A percentile compares a stretch with the other conserved stretches of the same genome.
Conservation (phyloP, 2,888 invertebrate genomes). For the Calephelis perditalis region DNA sequence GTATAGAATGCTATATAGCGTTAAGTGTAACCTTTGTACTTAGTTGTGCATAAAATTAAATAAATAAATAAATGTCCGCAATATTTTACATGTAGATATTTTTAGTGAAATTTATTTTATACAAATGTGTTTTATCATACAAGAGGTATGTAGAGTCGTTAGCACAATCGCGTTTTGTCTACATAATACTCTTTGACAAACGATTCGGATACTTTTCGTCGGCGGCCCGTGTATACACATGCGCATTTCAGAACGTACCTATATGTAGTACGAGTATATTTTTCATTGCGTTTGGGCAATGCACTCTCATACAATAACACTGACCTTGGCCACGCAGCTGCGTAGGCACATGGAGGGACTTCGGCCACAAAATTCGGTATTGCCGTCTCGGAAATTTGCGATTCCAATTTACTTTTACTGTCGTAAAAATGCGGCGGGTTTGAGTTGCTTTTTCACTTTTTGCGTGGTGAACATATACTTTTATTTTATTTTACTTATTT, state of each 20-base stretch:
- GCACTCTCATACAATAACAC: conserved; percentile 8
- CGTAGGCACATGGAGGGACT: conserved; percentile 10
- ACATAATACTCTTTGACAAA: not conserved
- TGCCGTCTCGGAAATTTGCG: conserved; percentile 4
- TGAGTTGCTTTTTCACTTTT: too few relatives aligned
- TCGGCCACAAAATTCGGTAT: conserved; percentile 12
- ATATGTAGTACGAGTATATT: conserved; percentile 1
- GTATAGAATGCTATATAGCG: too few relatives aligned
- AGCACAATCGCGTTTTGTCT: not conserved
- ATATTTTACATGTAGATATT: too few relatives aligned
- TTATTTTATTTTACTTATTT: too few relatives aligned
- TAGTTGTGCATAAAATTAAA: too few relatives aligned
- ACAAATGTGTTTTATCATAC: too few relatives aligned
- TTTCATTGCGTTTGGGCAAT: conserved; percentile 14
- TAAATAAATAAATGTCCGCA: too few relatives aligned
- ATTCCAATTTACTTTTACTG: conserved; percentile 9
- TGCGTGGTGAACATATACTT: too few relatives aligned
- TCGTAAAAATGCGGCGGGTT: not conserved
- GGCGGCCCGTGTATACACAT: conserved; percentile 1
- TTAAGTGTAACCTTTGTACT: too few relatives aligned
- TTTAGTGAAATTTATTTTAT: too few relatives aligned
- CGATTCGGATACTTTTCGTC: conserved; percentile 9
- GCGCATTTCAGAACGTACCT: conserved; percentile 5
- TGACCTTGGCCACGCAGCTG: conserved; percentile 12
- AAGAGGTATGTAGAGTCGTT: too few relatives aligned